Evolutionary conservation across 2,113 vertebrate species (phyloP).

Genomic region (Oncorhynchus tshawytscha): DNA sequence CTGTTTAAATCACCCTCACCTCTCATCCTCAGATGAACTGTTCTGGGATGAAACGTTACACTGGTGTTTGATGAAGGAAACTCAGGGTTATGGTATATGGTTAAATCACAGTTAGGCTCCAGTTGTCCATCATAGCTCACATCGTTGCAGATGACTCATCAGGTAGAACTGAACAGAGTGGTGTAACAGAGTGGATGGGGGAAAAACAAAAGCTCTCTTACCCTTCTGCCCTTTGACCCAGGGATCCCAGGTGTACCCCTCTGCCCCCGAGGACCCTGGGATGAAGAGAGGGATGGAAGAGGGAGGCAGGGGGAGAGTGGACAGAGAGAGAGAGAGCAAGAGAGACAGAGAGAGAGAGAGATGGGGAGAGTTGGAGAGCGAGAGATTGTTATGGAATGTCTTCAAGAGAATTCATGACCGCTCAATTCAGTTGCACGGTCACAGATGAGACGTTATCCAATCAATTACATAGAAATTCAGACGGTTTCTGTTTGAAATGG

Average conservation of each 20-base stretch:
- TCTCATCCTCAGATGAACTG: neutral
- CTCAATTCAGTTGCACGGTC: neutral
- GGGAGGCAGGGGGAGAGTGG: slow-evolving; percentile 23
- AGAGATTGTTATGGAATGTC: neutral
- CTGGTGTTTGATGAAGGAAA: neutral
- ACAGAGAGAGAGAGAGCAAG: neutral
- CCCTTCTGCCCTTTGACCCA: slow-evolving; percentile 87
- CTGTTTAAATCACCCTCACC: slow-evolving; percentile 24
- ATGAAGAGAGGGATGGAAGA: neutral
- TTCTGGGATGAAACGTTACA: neutral
- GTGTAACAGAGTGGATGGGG: neutral
- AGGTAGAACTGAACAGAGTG: neutral
- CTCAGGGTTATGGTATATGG: neutral
- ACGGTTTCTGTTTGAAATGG: neutral
- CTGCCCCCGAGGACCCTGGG: slow-evolving; percentile 82
- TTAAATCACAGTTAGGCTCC: neutral
- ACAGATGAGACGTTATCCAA: neutral
- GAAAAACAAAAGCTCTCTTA: slow-evolving; percentile 66
- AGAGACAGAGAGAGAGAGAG: neutral
- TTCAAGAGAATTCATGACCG: too few relatives aligned
- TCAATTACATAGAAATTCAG: neutral
- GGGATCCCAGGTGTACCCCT: slow-evolving; percentile 80
- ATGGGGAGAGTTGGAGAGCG: neutral
- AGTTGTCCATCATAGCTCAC: neutral
- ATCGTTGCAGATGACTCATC: neutral